Conservation (phyloP, 2,888 invertebrate genomes). For the Lingula anatina region DNA sequence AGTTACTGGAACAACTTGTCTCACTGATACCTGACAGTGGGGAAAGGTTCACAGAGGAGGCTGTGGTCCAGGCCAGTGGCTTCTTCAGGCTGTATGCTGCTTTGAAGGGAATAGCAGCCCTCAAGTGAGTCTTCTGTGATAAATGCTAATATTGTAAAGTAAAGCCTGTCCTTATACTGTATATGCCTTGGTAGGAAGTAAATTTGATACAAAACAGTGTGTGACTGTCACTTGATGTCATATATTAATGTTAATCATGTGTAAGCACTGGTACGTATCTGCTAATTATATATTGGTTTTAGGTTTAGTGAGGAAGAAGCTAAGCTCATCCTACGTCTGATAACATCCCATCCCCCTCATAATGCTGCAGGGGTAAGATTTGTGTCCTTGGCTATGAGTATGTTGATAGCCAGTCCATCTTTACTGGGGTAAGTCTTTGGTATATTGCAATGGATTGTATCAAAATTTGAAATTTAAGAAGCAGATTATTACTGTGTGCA, state of each 20-base stretch:
- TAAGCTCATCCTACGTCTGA: constrained; percentile 71
- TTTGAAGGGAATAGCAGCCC: constrained; percentile 83
- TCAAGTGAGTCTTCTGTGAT: constrained; percentile 61
- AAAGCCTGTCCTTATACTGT: too few relatives aligned
- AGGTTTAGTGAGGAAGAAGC: constrained; percentile 90
- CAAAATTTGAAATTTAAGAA: too few relatives aligned
- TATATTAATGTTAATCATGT: too few relatives aligned
- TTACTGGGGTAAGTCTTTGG: constrained; percentile 55
- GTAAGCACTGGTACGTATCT: too few relatives aligned
- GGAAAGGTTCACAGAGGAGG: constrained; percentile 58
- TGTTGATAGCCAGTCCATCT: constrained; percentile 90
- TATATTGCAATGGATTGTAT: too few relatives aligned
- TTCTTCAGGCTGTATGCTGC: constrained; percentile 86
- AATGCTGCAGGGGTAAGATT: constrained; percentile 90
- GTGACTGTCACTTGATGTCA: too few relatives aligned
- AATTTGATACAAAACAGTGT: too few relatives aligned
- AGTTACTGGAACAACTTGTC: constrained; percentile 51
- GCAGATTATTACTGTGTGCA: too few relatives aligned
- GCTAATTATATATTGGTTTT: too few relatives aligned
- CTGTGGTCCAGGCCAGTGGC: constrained; percentile 80
- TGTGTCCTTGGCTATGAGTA: constrained; percentile 86
- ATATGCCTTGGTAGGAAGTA: too few relatives aligned
- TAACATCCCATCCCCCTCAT: constrained; percentile 72
- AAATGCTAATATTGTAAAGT: too few relatives aligned
- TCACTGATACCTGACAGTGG: constrained; percentile 31